Evolutionary conservation across 2,797 vertebrate genomes (phyloP).

Genomic region (Aulostomus chinensis): DNA sequence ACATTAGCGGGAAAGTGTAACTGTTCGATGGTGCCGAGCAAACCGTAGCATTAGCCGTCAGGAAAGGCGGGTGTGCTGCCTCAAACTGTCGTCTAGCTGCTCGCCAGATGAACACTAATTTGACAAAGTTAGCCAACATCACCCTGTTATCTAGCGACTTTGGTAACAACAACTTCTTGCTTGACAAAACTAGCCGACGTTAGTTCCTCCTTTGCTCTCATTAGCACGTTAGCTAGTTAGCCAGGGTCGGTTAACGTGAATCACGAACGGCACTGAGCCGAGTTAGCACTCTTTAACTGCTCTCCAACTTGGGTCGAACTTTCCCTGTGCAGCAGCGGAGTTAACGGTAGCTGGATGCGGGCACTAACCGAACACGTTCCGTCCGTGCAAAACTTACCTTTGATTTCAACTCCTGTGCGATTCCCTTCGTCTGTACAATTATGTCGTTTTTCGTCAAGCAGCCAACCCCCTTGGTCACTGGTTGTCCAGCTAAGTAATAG

Average conservation of each 20-base stretch:
- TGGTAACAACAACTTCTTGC: background rate
- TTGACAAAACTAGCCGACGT: background rate
- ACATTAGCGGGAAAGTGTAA: too few relatives aligned
- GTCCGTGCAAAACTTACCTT: constrained; percentile 55
- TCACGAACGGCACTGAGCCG: constrained; percentile 4
- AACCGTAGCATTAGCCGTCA: background rate
- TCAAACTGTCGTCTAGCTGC: constrained; percentile 1
- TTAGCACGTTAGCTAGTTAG: constrained; percentile 66
- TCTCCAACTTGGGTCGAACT: constrained; percentile 60
- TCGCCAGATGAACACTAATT: background rate
- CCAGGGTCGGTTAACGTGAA: constrained; percentile 30
- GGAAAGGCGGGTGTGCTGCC: background rate
- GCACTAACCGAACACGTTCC: background rate
- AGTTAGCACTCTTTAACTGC: constrained; percentile 53
- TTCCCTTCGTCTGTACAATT: constrained; percentile 19
- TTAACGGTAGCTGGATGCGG: constrained; percentile 3
- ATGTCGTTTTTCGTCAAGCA: constrained; percentile 31
- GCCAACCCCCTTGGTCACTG: constrained; percentile 41
- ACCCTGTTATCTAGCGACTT: background rate
- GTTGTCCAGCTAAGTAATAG: constrained; percentile 47
- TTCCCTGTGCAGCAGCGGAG: constrained; percentile 37
- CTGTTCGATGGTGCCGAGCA: too few relatives aligned
- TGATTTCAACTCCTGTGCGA: constrained; percentile 23
- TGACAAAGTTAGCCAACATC: background rate
- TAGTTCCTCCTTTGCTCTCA: constrained; percentile 62